These are phyloP conservation scores for Sitta europaea DNA, from an alignment of 2,113 vertebrate genomes.

Conservation along the genomic window DNA sequence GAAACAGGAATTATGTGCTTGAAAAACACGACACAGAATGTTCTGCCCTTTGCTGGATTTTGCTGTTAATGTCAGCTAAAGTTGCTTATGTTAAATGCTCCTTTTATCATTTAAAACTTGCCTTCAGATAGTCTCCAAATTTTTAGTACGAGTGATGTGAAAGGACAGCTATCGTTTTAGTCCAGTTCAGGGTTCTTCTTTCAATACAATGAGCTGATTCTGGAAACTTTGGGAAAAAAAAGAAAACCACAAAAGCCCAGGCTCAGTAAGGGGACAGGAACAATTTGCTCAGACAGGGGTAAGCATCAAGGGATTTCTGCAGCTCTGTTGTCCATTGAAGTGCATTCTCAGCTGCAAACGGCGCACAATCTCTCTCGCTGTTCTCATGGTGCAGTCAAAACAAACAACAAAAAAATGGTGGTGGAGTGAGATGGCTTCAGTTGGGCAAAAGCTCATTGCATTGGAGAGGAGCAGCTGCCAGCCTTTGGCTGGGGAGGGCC, in stretches of 20 bases:
- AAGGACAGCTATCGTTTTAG: conserved; percentile 19
- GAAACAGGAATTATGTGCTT: conserved; percentile 74
- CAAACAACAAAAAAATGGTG: not conserved
- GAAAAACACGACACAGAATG: conserved; percentile 65
- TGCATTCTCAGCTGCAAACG: conserved; percentile 67
- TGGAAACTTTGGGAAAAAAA: conserved; percentile 33
- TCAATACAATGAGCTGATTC: conserved; percentile 53
- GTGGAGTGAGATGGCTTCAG: not conserved
- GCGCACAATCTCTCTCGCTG: conserved; percentile 46
- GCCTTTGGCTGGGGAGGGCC: not conserved
- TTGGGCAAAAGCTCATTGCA: not conserved
- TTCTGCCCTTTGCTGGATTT: conserved; percentile 59
- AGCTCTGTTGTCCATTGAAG: conserved; percentile 54
- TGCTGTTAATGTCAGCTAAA: conserved; percentile 49
- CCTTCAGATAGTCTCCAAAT: conserved; percentile 42
- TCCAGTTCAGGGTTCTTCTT: conserved; percentile 22
- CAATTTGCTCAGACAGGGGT: not conserved
- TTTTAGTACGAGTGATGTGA: conserved; percentile 11
- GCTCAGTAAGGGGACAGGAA: not conserved
- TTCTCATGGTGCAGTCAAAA: conserved; percentile 9
- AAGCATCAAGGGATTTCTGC: conserved; percentile 14
- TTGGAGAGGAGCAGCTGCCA: not conserved
- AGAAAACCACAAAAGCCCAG: not conserved
- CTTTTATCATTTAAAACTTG: conserved; percentile 39
- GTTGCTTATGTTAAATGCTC: conserved; percentile 52